Evolutionary conservation across 2,888 invertebrate genomes (phyloP).

Genomic region (Ennomos erosarius): DNA sequence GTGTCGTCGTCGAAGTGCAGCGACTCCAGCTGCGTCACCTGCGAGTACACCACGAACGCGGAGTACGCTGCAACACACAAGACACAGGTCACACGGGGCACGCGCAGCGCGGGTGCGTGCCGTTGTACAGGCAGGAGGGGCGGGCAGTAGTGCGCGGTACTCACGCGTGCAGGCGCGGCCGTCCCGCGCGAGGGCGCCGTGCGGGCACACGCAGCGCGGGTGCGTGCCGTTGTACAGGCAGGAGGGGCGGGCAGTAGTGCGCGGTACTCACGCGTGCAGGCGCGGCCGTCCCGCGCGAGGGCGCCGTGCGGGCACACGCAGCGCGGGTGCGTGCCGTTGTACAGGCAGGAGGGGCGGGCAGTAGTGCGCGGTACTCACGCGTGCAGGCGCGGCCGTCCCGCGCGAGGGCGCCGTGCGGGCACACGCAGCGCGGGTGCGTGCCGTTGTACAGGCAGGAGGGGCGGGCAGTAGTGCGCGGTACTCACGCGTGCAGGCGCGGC

Average conservation of each 20-base stretch:
- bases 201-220: constrained; percentile 92
- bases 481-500: too few relatives aligned
- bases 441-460: too few relatives aligned
- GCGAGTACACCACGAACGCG: constrained; percentile 93
- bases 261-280: constrained; percentile 80
- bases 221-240: constrained; percentile 72
- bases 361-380: too few relatives aligned
- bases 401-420: too few relatives aligned
- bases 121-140: constrained; percentile 48
- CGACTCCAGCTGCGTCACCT: constrained; percentile 92
- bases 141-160: too few relatives aligned
- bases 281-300: constrained; percentile 86
- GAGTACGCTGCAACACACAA: constrained; percentile 86
- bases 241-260: too few relatives aligned
- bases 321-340: constrained; percentile 83
- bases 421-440: too few relatives aligned
- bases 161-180: constrained; percentile 86
- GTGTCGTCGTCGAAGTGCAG: constrained; percentile 90
- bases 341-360: too few relatives aligned
- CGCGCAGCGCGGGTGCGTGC: constrained; percentile 88
- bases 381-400: too few relatives aligned
- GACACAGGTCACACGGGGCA: too few relatives aligned
- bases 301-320: constrained; percentile 95
- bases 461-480: too few relatives aligned
- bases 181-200: constrained; percentile 89